Conservation (phyloP, 2,113 vertebrate genomes). For the Columba livia region DNA sequence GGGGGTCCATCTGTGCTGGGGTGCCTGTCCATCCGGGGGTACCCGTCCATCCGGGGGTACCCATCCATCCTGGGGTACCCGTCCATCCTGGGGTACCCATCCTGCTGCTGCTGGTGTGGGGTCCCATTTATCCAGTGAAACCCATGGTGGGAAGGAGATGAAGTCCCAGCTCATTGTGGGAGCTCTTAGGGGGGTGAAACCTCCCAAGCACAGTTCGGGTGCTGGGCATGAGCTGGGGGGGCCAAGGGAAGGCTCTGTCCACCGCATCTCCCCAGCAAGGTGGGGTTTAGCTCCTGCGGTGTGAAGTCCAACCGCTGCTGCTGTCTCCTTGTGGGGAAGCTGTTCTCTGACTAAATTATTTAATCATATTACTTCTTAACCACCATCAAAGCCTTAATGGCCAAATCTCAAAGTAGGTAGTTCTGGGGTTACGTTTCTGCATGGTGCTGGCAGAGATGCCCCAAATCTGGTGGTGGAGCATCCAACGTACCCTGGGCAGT, state of each 20-base stretch:
- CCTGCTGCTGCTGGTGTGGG: fast-evolving
- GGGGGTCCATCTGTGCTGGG: too few relatives aligned
- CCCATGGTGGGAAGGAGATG: background rate
- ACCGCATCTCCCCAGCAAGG: fast-evolving
- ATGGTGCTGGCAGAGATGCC: fast-evolving
- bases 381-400: background rate
- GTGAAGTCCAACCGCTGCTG: fast-evolving
- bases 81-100: fast-evolving
- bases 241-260: background rate
- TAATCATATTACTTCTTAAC: background rate
- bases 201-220: fast-evolving
- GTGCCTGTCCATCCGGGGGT: too few relatives aligned
- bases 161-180: background rate
- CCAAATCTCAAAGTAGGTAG: fast-evolving
- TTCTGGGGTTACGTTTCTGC: background rate
- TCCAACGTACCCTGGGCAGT: background rate
- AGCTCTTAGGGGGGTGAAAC: too few relatives aligned
- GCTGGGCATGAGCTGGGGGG: background rate
- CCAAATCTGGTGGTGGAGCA: background rate
- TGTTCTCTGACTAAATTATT: background rate
- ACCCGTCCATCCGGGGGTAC: too few relatives aligned
- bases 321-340: fast-evolving
- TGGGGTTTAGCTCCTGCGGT: background rate
- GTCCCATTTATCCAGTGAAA: fast-evolving
- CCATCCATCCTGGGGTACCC: too few relatives aligned